A percentile compares a stretch with the other conserved stretches of the same genome.
phyloP scores from a whole-genome alignment of 1,140 invertebrate genomes.

The Drosophila eugracilis region DNA sequence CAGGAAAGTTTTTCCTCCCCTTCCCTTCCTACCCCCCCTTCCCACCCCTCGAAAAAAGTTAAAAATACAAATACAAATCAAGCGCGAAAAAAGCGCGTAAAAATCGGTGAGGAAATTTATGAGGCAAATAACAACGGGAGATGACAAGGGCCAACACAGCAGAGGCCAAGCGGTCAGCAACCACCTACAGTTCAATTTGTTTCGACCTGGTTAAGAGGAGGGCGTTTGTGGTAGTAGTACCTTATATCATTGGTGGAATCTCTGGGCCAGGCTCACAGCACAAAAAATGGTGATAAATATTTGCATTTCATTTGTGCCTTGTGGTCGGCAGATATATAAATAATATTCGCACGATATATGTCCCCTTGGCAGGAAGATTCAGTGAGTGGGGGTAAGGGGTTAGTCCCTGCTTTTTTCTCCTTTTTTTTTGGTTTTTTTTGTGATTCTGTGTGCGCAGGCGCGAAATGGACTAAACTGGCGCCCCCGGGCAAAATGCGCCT shows the following conservation, averaged over 20 bases:
- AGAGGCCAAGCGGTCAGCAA: constrained; percentile 67
- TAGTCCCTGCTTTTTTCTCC: too few species aligned
- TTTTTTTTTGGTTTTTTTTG: too few species aligned
- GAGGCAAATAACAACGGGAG: constrained; percentile 82
- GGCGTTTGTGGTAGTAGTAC: background rate
- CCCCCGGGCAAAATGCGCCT: constrained; percentile 65
- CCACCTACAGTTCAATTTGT: constrained; percentile 83
- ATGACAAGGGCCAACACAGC: constrained; percentile 79
- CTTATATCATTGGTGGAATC: constrained; percentile 12
- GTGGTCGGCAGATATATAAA: constrained; percentile 67
- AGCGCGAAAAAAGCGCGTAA: constrained; percentile 64
- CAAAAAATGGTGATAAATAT: constrained; percentile 73
- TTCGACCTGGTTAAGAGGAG: constrained; percentile 59
- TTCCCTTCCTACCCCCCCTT: too few species aligned
- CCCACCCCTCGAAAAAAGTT: too few species aligned
- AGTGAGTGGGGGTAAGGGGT: constrained; percentile 21
- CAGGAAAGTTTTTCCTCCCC: constrained; percentile 40
- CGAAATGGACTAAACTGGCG: constrained; percentile 71
- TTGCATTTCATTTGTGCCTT: constrained; percentile 70
- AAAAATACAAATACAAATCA: constrained; percentile 44
- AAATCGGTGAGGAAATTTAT: constrained; percentile 81
- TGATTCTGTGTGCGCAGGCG: constrained; percentile 65
- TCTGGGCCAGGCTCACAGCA: background rate
- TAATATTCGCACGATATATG: constrained; percentile 84
- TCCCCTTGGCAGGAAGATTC: constrained; percentile 77